Base-by-base conservation (phyloP, 2,797 vertebrate genomes). In the Cirrhinus mrigala region DNA sequence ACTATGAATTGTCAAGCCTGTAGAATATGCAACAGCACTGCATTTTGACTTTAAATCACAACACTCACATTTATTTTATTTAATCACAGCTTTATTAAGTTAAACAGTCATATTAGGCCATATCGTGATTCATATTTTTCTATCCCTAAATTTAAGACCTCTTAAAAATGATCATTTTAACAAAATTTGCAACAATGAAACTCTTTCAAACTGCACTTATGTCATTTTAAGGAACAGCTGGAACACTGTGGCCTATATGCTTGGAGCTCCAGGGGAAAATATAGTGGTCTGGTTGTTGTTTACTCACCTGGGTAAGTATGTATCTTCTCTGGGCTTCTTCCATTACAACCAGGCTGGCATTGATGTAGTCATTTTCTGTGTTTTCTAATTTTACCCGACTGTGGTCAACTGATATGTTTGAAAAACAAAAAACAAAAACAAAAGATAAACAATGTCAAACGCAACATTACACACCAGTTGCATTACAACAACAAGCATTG, bases 311-410 rank as follows among this genome's bases (percentile, higher is more conserved):
- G 84, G 97, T 97, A 92, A 99, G 92, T 92, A 99, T 97, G 91
- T 99, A 99, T 71, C 91, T 97, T 93, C 97, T 97, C 92, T 97
- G 96, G 44, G 96, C 97, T 95, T 99, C 97, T 89, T 98, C 97
- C 95, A 96, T 95, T 87, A 96, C 93, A 44, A 98, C 96, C 86
- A 98, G 94, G 90, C 98, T 99, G 89, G 98, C 98, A 85, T 99
- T 99, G 92, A 99, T 99, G 92, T 99, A 99, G 93, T 99, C 97
- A 89, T 99, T 99, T 29, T 99, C 98, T 0, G 95, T 92, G 89
- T 94, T 98, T 88, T 97, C 95, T 86, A 99, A 94, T 92, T 97
- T 99, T 90, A 99, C 97, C 81, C 97, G 97, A 91, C 98, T 99
- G 92, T 99, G 98, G 92, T 99, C 98, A 94, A 98, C 98, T 99